Base-by-base conservation (phyloP, 2,113 vertebrate genomes). In the Pluvianellus socialis region DNA sequence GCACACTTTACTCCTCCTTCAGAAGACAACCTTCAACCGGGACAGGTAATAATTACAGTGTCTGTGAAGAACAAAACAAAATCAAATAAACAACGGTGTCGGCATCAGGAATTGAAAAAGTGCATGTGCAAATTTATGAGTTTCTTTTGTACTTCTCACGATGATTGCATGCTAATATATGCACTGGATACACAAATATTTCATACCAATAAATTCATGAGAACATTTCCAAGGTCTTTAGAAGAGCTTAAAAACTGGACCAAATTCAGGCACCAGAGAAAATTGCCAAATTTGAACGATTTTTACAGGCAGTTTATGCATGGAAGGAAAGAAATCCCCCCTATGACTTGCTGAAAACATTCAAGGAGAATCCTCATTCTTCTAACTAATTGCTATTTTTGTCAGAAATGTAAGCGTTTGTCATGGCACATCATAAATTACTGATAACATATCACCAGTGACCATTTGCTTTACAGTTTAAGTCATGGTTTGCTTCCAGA, bases 361-460 rank as follows among this genome's bases (percentile, higher is more conserved):
- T 92, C 73, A 67, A 87, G 84, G 63, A 86, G 79, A 90, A 95
- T 95, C 89, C 79, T 93, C 72, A 72, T 88, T 71, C 81, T 86
- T 94, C 71, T 92, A 74, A 92, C 38, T 89, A 94, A 96, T 89
- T 80, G 89, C 73, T 92, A 68, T 84, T 97, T 96, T 94, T 92
- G 95, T 94, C 90, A 96, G 88, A 92, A 95, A 91, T 50, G 76
- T 97, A 93, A 96, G 92, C 56, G 0, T 86, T 91, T 95, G 88
- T 90, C 87, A 93, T 59, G 79, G 79, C 88, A 94, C 96, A 93
- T 92, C 90, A 95, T 98, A 97, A 97, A 97, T 97, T 97, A 94
- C 95, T 96, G 94, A 96, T 97, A 97, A 80, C 85, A 38, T 97
- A 96, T 97, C 97, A 89, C 55, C 66, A 97, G 85, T 40, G 79